These are phyloP conservation scores for Eunapius fragilis DNA, from an alignment of 37 sponge, comb jelly and placozoan species.

Conservation along the genomic window DNA sequence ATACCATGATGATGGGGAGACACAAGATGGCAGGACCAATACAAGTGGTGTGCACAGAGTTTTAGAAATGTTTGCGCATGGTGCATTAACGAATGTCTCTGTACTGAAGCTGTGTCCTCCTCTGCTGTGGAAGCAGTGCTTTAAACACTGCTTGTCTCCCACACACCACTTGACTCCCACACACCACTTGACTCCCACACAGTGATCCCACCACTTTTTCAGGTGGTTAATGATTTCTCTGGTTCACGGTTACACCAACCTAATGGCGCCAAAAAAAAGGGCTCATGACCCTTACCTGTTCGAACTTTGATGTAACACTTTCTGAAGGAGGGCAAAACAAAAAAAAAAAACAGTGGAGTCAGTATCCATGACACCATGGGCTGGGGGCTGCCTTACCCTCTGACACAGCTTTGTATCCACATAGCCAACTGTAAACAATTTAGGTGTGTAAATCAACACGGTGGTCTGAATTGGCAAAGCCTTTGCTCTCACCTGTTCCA, in stretches of 20 bases:
- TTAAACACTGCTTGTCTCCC: no score
- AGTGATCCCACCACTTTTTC: no score
- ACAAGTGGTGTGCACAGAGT: no score
- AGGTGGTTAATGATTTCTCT: neutral
- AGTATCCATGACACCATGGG: neutral
- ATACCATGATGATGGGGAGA: no score
- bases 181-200: no score
- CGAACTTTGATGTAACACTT: neutral
- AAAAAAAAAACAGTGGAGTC: neutral
- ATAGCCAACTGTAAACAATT: neutral
- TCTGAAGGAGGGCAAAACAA: neutral
- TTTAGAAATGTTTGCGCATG: no score
- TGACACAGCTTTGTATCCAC: neutral
- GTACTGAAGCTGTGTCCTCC: no score
- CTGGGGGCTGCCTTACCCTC: neutral
- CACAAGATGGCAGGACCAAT: no score
- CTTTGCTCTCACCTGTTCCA: conserved; percentile 47
- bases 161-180: no score
- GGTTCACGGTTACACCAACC: neutral
- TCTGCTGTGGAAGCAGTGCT: no score
- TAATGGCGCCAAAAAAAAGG: neutral
- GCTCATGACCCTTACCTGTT: neutral
- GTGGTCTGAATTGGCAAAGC: neutral
- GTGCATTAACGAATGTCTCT: no score
- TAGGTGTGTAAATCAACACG: no score